phyloP scores from a whole-genome alignment of 1,140 invertebrate genomes.

The Phthorimaea operculella region DNA sequence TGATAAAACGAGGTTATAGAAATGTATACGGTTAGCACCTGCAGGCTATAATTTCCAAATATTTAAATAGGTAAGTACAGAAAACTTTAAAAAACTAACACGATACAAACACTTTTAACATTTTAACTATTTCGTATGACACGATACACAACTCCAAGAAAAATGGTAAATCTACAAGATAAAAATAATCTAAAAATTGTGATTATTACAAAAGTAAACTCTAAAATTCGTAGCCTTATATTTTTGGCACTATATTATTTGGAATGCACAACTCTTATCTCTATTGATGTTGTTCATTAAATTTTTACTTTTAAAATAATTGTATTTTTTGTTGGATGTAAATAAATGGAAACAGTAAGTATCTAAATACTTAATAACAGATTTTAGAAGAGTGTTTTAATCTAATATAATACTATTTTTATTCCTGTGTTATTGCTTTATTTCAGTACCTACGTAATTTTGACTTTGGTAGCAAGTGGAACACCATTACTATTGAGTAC shows the following conservation, averaged over 20 bases:
- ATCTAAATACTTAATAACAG: no score
- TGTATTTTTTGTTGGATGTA: no score
- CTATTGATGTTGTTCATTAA: no score
- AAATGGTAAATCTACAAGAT: slow-evolving; percentile 41
- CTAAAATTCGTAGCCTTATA: slow-evolving; percentile 33
- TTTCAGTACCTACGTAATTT: no score
- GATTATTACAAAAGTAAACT: slow-evolving; percentile 45
- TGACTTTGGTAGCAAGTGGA: no score
- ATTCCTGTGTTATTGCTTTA: no score
- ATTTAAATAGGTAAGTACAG: slow-evolving; percentile 27
- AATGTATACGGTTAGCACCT: slow-evolving; percentile 46
- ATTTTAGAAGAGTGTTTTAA: no score
- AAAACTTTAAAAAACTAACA: slow-evolving; percentile 26
- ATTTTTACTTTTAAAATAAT: no score
- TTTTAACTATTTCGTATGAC: slow-evolving; percentile 26
- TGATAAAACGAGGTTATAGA: slow-evolving; percentile 23
- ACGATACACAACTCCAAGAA: slow-evolving; percentile 37
- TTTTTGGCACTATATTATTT: slow-evolving; percentile 65
- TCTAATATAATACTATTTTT: no score
- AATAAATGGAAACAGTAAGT: no score
- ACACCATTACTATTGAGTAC: no score
- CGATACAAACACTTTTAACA: background rate
- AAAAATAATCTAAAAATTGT: slow-evolving; percentile 50
- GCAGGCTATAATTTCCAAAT: slow-evolving; percentile 43
- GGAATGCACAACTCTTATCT: slow-evolving; percentile 46